Conservation (phyloP, 2,888 invertebrate genomes). For the Coenonympha arcania region DNA sequence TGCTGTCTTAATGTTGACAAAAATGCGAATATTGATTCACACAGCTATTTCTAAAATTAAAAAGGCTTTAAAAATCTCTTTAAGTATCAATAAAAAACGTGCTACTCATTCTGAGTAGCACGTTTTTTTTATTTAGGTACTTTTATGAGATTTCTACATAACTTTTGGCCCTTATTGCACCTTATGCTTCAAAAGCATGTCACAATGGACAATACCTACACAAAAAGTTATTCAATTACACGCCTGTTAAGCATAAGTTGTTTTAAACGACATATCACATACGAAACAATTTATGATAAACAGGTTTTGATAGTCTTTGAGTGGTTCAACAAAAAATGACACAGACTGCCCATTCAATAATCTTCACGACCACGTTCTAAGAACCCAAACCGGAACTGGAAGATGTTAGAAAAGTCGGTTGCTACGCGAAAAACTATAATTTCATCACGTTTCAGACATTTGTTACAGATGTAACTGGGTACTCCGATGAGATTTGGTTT, state of each 20-base stretch:
- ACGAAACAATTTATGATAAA: too few relatives aligned
- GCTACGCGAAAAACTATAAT: slow-evolving; percentile 6
- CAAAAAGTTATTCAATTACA: slow-evolving; percentile 8
- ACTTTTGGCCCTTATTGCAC: too few relatives aligned
- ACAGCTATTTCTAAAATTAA: too few relatives aligned
- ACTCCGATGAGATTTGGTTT: slow-evolving; percentile 6
- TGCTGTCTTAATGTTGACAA: too few relatives aligned
- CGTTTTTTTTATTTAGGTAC: too few relatives aligned
- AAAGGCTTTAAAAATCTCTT: too few relatives aligned
- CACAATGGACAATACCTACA: background rate
- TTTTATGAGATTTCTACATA: too few relatives aligned
- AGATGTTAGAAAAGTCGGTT: slow-evolving; percentile 5
- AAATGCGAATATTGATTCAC: too few relatives aligned
- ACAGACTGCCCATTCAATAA: background rate
- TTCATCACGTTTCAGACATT: slow-evolving; percentile 12
- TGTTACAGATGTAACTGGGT: slow-evolving; percentile 4
- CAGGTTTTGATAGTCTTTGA: background rate
- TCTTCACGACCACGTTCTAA: background rate
- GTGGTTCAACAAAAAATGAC: background rate
- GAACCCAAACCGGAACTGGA: slow-evolving; percentile 10
- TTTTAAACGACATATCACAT: background rate
- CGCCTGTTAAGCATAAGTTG: slow-evolving; percentile 1
- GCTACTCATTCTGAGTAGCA: too few relatives aligned
- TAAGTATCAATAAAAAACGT: too few relatives aligned
- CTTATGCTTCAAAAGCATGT: too few relatives aligned